phyloP scores from a whole-genome alignment of 2,888 invertebrate species.

The Tipula unca region DNA sequence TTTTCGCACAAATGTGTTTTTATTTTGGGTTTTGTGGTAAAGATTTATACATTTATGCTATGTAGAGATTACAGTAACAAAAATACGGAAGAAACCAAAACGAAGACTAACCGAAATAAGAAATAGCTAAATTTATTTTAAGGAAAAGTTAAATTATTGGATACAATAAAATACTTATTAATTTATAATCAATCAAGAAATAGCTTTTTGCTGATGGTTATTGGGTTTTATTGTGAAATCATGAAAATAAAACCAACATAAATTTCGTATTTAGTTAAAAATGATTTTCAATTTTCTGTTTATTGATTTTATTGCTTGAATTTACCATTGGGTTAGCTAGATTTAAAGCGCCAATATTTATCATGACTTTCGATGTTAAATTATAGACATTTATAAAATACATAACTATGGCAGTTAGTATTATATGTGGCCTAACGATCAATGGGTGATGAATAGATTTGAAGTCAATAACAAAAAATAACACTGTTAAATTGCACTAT shows the following conservation, averaged over 20 bases:
- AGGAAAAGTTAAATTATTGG: not conserved
- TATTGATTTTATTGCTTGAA: not conserved
- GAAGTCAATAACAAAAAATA: too few species aligned
- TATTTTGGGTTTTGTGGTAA: not conserved
- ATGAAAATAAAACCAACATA: not conserved
- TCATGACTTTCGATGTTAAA: not conserved
- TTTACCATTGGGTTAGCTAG: not conserved
- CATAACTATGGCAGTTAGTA: too few species aligned
- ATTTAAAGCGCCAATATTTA: not conserved
- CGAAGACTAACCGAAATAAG: not conserved
- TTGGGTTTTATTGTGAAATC: not conserved
- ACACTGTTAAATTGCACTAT: too few species aligned
- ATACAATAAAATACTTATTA: not conserved
- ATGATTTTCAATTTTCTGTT: not conserved
- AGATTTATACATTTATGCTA: not conserved
- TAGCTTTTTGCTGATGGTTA: not conserved
- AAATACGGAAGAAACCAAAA: not conserved
- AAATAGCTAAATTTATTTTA: not conserved
- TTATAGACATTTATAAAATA: not conserved
- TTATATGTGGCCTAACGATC: too few species aligned
- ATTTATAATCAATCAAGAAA: not conserved
- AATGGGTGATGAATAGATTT: too few species aligned
- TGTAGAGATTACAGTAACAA: not conserved
- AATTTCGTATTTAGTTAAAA: not conserved
- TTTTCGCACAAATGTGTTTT: not conserved